A percentile compares a stretch with the other conserved stretches of the same genome.
phyloP scores from a whole-genome alignment of 1,140 invertebrate genomes.

The Piezodorus guildinii region DNA sequence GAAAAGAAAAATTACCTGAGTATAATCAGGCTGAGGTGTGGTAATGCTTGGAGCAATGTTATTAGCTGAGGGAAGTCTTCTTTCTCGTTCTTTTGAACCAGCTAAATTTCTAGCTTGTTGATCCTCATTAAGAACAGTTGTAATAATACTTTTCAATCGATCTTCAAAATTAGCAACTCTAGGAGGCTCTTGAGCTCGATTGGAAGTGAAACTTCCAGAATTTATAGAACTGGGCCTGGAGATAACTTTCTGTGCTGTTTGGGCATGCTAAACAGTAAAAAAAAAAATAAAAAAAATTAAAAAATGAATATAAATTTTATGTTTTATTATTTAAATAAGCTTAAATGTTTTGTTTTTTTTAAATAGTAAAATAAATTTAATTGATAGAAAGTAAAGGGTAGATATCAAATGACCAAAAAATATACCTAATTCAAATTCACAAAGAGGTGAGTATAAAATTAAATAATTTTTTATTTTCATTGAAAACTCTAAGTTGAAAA shows the following conservation, averaged over 20 bases:
- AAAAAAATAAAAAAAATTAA: too few species aligned
- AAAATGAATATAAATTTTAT: too few species aligned
- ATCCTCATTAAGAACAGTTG: slow-evolving; percentile 78
- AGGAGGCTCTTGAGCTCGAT: slow-evolving; percentile 56
- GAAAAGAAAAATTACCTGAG: slow-evolving; percentile 13
- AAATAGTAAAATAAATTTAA: too few species aligned
- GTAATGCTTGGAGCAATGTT: slow-evolving; percentile 22
- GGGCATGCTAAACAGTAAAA: slow-evolving; percentile 1
- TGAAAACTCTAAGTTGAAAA: too few species aligned
- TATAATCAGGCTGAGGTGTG: slow-evolving; percentile 24
- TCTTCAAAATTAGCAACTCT: slow-evolving; percentile 81
- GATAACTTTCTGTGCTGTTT: not conserved
- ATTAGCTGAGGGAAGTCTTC: slow-evolving; percentile 19
- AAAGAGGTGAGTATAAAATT: too few species aligned
- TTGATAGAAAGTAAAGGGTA: too few species aligned
- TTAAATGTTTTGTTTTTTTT: too few species aligned
- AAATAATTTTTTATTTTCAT: too few species aligned
- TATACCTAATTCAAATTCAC: too few species aligned
- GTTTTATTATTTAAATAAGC: too few species aligned
- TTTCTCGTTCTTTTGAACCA: slow-evolving; percentile 21
- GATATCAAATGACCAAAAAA: too few species aligned
- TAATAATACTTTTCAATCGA: slow-evolving; percentile 83
- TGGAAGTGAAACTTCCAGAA: slow-evolving; percentile 17
- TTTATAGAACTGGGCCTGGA: not conserved
- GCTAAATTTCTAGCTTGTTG: slow-evolving; percentile 42